Evolutionary conservation across 2,113 vertebrate species (phyloP).

Genomic region (Mystacornis crossleyi): DNA sequence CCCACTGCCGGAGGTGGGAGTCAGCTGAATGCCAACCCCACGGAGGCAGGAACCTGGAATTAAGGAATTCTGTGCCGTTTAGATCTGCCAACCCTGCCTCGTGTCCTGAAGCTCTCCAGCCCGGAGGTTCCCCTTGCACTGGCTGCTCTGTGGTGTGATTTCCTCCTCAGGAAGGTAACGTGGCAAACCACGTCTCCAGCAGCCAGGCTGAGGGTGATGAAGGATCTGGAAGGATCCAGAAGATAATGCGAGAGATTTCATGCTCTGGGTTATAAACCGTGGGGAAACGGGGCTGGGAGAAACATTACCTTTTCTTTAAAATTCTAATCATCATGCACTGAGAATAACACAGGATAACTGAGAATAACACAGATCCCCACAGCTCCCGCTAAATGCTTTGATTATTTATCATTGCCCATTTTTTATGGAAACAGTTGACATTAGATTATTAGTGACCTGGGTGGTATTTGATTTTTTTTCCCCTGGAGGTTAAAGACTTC

Average conservation of each 20-base stretch:
- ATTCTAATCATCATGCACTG: not conserved
- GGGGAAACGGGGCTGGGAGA: not conserved
- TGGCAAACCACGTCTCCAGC: not conserved
- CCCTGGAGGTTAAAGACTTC: not conserved
- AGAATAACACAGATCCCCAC: not conserved
- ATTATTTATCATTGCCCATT: not conserved
- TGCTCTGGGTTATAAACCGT: not conserved
- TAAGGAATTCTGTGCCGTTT: not conserved
- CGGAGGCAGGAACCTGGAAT: not conserved
- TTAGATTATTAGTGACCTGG: slow-evolving; percentile 1
- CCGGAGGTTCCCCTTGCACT: not conserved
- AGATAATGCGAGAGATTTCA: not conserved
- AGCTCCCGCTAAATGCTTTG: not conserved
- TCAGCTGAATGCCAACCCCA: not conserved
- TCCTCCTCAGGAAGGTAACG: not conserved
- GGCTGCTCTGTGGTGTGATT: not conserved
- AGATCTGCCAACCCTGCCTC: not conserved
- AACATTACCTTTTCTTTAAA: not conserved
- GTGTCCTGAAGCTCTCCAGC: not conserved
- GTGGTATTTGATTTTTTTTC: slow-evolving; percentile 18
- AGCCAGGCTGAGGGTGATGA: not conserved
- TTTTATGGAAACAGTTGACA: slow-evolving; percentile 3
- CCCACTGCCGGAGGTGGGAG: not conserved
- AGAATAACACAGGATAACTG: not conserved
- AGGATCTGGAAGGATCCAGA: not conserved